Evolutionary conservation across 2,113 vertebrate species (phyloP).

Genomic region (Columbina picui): DNA sequence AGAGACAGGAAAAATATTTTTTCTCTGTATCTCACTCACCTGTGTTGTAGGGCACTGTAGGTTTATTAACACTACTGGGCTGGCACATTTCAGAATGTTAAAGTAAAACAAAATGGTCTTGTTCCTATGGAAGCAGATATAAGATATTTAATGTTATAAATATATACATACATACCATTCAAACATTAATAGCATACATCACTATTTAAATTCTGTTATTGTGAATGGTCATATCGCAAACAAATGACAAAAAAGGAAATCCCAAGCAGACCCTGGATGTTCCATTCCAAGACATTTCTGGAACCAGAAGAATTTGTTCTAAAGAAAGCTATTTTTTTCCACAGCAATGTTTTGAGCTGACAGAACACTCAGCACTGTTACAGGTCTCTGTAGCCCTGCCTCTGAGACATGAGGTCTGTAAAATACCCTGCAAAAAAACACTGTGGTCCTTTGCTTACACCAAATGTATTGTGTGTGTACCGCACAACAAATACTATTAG

Average conservation of each 20-base stretch:
- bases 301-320: neutral
- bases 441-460: neutral
- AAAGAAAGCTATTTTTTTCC: neutral
- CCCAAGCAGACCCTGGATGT: neutral
- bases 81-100: constrained; percentile 93
- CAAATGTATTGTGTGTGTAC: neutral
- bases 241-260: neutral
- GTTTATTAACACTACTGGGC: constrained; percentile 86
- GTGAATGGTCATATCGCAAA: neutral
- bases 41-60: constrained; percentile 96
- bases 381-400: neutral
- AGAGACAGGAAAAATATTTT: neutral
- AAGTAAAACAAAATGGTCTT: constrained; percentile 96
- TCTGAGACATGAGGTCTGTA: neutral
- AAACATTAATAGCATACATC: neutral
- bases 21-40: constrained; percentile 75
- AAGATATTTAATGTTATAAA: neutral
- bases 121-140: constrained; percentile 82
- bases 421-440: neutral
- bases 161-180: neutral
- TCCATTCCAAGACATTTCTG: neutral
- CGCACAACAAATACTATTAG: neutral
- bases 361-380: neutral
- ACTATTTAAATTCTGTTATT: neutral
- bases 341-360: neutral